phyloP scores from a whole-genome alignment of 2,113 vertebrate species.

The Myotis davidii region DNA sequence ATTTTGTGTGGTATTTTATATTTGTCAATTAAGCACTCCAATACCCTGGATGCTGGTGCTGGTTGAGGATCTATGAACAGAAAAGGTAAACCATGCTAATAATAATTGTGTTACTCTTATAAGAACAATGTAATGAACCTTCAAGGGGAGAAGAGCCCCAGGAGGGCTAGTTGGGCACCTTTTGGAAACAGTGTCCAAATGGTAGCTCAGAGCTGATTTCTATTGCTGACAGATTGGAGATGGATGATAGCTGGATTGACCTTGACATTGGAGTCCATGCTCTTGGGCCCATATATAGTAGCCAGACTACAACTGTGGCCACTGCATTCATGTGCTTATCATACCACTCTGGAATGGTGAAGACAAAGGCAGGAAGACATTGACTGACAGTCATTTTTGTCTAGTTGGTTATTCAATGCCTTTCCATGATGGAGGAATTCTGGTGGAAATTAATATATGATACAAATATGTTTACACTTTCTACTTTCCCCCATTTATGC shows the following conservation, averaged over 20 bases:
- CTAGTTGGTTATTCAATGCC: background rate
- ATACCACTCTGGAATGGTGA: background rate
- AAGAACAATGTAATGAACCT: background rate
- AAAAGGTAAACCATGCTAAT: background rate
- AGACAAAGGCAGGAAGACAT: background rate
- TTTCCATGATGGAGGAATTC: background rate
- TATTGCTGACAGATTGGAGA: background rate
- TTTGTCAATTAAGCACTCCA: background rate
- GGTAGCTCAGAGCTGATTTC: background rate
- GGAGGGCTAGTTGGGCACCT: background rate
- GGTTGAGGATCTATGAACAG: background rate
- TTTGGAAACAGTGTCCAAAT: background rate
- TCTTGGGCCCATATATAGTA: background rate
- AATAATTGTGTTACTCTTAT: background rate
- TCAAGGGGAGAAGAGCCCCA: background rate
- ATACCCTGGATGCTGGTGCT: background rate
- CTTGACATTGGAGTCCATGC: background rate
- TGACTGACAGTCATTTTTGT: background rate
- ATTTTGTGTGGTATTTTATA: background rate
- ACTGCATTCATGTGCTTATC: background rate
- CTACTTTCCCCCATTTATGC: background rate
- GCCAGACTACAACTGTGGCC: background rate
- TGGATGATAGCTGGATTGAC: background rate
- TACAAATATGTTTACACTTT: background rate
- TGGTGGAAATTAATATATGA: background rate